phyloP scores from a whole-genome alignment of 1,140 invertebrate genomes.

The Halotydeus destructor region DNA sequence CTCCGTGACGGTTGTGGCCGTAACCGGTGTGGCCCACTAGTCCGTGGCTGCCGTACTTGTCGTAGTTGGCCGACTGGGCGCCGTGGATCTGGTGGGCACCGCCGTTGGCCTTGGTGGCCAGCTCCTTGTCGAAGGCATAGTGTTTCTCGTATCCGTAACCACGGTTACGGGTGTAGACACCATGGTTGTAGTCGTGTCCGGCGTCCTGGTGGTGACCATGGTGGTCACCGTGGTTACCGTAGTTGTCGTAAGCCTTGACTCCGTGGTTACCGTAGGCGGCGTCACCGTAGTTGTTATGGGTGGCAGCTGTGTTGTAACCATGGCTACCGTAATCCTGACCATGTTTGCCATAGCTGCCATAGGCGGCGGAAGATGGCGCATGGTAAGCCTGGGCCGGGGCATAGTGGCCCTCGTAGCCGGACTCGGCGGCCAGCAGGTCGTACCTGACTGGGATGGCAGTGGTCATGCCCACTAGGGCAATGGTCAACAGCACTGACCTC shows the following conservation, averaged over 20 bases:
- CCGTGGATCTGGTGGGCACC: conserved; percentile 9
- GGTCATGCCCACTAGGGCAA: too few species aligned
- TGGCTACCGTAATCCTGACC: conserved; percentile 1
- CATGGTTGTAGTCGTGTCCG: too few species aligned
- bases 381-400: not conserved
- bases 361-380: not conserved
- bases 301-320: too few species aligned
- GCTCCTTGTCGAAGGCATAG: conserved; percentile 18
- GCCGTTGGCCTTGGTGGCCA: conserved; percentile 13
- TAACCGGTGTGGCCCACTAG: conserved; percentile 4
- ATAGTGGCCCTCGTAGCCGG: not conserved
- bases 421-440: not conserved
- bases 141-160: conserved; percentile 20
- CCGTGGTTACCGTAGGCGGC: conserved; percentile 6
- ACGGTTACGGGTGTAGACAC: conserved; percentile 14
- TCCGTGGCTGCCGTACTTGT: conserved; percentile 7
- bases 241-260: not conserved
- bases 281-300: conserved; percentile 10
- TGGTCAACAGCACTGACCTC: too few species aligned
- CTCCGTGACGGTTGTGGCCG: conserved; percentile 7
- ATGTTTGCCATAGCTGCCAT: not conserved
- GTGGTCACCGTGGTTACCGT: conserved; percentile 3
- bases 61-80: conserved; percentile 3
- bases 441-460: not conserved
- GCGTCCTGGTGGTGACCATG: conserved; percentile 6